Evolutionary conservation across 2,113 vertebrate species (phyloP).

Genomic region (Lutjanus erythropterus): DNA sequence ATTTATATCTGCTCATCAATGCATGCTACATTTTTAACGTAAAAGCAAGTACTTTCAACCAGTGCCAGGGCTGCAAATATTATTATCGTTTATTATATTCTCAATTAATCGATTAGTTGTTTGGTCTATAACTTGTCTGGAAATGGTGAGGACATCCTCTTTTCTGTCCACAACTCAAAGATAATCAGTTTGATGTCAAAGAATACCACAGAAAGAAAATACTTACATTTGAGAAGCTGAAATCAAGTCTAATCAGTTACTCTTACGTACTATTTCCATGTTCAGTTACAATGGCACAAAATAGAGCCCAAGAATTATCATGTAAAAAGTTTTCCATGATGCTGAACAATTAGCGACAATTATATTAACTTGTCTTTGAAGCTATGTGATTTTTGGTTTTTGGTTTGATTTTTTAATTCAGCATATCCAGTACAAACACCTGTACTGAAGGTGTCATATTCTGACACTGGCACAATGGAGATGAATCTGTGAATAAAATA

Average conservation of each 20-base stretch:
- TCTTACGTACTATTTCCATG: not conserved
- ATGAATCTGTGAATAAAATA: not conserved
- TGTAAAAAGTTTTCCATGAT: not conserved
- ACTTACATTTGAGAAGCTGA: too few relatives aligned
- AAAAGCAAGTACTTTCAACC: not conserved
- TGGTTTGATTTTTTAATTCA: not conserved
- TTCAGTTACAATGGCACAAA: not conserved
- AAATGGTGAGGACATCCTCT: too few relatives aligned
- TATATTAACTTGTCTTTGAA: not conserved
- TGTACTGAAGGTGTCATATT: not conserved
- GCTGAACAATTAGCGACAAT: not conserved
- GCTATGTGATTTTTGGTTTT: not conserved
- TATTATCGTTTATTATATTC: too few relatives aligned
- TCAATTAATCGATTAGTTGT: too few relatives aligned
- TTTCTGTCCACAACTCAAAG: too few relatives aligned
- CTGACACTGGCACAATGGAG: not conserved
- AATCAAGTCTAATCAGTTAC: too few relatives aligned
- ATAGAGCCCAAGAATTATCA: not conserved
- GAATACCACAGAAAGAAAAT: too few relatives aligned
- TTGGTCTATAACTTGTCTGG: too few relatives aligned
- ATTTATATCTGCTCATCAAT: slow-evolving; percentile 20
- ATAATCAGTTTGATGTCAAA: too few relatives aligned
- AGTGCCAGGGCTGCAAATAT: too few relatives aligned
- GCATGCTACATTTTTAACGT: not conserved
- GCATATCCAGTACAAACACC: not conserved